These are phyloP conservation scores for Osmerus eperlanus DNA, from an alignment of 2,113 vertebrate genomes.

Conservation along the genomic window DNA sequence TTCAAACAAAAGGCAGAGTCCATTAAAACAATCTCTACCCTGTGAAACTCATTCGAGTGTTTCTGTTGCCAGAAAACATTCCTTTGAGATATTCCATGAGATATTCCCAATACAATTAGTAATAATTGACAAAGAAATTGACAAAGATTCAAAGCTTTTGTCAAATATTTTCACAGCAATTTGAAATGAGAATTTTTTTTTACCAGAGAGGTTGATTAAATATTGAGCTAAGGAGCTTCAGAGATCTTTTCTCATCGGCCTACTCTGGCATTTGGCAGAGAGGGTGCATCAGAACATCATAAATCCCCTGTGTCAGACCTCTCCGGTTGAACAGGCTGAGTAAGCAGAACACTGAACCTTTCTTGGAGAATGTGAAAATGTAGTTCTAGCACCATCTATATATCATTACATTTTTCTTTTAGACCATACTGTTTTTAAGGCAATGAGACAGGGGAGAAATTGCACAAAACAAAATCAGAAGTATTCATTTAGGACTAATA, in stretches of 20 bases:
- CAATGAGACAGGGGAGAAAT: too few species aligned
- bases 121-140: too few species aligned
- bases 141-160: neutral
- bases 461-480: too few species aligned
- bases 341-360: conserved; percentile 50
- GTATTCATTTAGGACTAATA: too few species aligned
- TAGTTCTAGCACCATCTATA: conserved; percentile 30
- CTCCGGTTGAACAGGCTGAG: conserved; percentile 65
- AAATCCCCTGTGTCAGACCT: conserved; percentile 54
- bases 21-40: too few species aligned
- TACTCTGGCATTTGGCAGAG: conserved; percentile 64
- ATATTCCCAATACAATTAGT: neutral
- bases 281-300: conserved; percentile 66
- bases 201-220: conserved; percentile 70
- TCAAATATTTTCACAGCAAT: conserved; percentile 48
- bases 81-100: neutral
- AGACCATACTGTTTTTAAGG: too few species aligned
- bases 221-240: conserved; percentile 68
- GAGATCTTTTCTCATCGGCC: conserved; percentile 57
- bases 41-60: too few species aligned
- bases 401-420: conserved; percentile 36
- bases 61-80: too few species aligned
- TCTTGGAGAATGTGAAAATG: conserved; percentile 46
- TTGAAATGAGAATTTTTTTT: conserved; percentile 4
- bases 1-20: too few species aligned